Conservation (phyloP, 2,888 invertebrate genomes). For the Pollenia amentaria region DNA sequence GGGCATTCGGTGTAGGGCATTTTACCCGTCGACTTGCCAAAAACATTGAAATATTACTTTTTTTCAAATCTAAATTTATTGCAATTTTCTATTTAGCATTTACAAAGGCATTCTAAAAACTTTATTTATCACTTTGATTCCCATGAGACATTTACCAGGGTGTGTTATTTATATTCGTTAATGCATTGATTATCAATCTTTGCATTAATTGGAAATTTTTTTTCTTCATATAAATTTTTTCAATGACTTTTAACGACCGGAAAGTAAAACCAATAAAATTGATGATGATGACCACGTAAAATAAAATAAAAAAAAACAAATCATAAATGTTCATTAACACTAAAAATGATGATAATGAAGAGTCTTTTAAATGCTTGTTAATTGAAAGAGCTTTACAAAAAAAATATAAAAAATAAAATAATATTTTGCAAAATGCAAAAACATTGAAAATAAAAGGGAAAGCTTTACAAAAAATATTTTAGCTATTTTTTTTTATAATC, state of each 20-base stretch:
- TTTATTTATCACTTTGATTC: not conserved
- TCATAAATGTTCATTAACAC: conserved; percentile 10
- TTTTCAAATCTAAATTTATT: not conserved
- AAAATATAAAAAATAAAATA: not conserved
- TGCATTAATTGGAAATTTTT: not conserved
- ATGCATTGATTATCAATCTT: not conserved
- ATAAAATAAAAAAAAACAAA: not conserved
- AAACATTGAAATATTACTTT: no score
- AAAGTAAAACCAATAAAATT: conserved; percentile 72
- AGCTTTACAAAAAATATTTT: conserved; percentile 11
- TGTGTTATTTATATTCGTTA: conserved; percentile 37
- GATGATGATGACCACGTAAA: conserved; percentile 53
- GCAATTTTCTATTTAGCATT: not conserved
- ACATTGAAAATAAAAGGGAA: conserved; percentile 18
- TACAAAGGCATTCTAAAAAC: not conserved
- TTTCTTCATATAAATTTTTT: conserved; percentile 43
- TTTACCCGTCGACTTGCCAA: no score
- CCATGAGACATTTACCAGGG: conserved; percentile 28
- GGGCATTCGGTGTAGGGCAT: no score
- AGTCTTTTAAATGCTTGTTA: conserved; percentile 8
- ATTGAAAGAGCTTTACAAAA: not conserved
- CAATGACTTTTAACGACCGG: conserved; percentile 67
- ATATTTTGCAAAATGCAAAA: not conserved
- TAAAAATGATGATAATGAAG: conserved; percentile 34
- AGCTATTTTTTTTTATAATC: conserved; percentile 6